phyloP scores from a whole-genome alignment of 2,888 invertebrate species.

The Synanthedon andrenaeformis region DNA sequence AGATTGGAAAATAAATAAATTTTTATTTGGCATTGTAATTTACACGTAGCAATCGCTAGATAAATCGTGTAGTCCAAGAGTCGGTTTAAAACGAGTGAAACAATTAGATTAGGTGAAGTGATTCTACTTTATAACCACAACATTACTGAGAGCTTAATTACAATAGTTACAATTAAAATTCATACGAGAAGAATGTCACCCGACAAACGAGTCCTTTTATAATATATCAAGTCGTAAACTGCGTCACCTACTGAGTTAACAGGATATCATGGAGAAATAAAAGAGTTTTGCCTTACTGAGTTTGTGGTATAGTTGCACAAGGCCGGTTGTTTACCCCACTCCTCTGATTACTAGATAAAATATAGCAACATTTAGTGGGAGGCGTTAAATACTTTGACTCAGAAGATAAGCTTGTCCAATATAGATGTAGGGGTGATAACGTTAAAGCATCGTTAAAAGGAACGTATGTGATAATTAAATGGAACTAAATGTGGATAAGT shows the following conservation, averaged over 20 bases:
- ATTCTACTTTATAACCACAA: background rate
- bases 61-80: no score
- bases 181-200: background rate
- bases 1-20: no score
- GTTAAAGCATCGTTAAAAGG: background rate
- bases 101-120: background rate
- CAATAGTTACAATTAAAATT: background rate
- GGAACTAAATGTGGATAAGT: background rate
- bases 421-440: background rate
- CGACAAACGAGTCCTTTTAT: background rate
- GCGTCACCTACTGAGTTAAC: conserved; percentile 5
- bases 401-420: background rate
- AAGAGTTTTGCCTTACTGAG: background rate
- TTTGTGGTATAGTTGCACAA: conserved; percentile 4
- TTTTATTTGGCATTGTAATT: no score
- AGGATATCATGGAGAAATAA: conserved; percentile 1
- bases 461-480: background rate
- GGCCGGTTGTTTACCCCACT: conserved; percentile 9
- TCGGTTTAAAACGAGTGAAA: background rate
- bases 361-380: background rate
- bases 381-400: background rate
- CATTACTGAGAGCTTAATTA: background rate
- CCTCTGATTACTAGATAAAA: conserved; percentile 1
- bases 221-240: background rate
- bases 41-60: no score